Conservation (phyloP, 2,113 vertebrate genomes). For the Eolophus roseicapilla region DNA sequence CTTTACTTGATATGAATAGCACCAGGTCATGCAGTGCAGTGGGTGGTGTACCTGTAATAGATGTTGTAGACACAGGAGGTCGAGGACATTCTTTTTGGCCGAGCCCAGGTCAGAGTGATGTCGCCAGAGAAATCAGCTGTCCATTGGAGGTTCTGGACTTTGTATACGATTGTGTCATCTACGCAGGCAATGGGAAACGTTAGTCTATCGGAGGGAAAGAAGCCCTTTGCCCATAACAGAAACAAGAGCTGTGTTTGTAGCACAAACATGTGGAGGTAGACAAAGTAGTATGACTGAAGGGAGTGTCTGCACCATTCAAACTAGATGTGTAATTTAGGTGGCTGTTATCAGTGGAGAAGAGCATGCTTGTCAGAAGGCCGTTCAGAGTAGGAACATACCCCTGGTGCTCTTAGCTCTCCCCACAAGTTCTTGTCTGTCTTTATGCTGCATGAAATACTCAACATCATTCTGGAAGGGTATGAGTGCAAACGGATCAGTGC, state of each 20-base stretch:
- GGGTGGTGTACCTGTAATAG: conserved; percentile 83
- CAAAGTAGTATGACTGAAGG: not conserved
- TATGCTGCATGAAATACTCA: not conserved
- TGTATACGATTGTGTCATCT: conserved; percentile 88
- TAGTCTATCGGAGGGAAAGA: not conserved
- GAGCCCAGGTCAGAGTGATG: conserved; percentile 89
- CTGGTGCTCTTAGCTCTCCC: not conserved
- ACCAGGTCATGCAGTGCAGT: fast-evolving
- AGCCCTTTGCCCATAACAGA: not conserved
- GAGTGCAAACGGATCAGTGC: not conserved
- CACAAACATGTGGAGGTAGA: not conserved
- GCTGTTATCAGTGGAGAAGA: not conserved
- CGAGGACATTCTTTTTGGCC: conserved; percentile 88
- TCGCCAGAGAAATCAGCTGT: conserved; percentile 84
- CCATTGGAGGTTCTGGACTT: conserved; percentile 97
- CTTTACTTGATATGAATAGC: fast-evolving
- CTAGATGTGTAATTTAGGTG: not conserved
- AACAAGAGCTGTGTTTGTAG: not conserved
- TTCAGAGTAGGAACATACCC: not conserved
- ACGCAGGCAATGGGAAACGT: not conserved
- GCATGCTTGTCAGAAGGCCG: not conserved
- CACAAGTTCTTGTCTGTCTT: not conserved
- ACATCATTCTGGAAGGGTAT: not conserved
- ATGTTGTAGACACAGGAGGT: conserved; percentile 88
- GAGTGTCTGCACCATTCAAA: not conserved